Evolutionary conservation across 2,888 invertebrate genomes (phyloP).

Genomic region (Callimorpha dominula): DNA sequence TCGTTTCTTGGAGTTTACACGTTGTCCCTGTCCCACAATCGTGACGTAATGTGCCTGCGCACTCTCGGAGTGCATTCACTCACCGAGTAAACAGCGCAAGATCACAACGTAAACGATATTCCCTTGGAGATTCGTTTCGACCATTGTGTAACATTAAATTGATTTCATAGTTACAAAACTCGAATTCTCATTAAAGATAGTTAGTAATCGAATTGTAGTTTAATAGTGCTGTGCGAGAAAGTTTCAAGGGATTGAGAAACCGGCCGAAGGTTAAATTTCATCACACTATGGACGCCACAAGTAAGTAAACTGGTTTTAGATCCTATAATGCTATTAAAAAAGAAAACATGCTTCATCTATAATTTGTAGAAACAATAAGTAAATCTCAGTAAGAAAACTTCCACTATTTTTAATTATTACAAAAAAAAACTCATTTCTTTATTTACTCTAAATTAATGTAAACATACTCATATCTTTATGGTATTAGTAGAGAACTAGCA

Average conservation of each 20-base stretch:
- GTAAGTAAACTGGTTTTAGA: conserved; percentile 75
- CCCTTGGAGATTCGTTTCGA: conserved; percentile 17
- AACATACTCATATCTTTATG: conserved; percentile 1
- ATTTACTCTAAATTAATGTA: conserved; percentile 3
- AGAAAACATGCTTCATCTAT: conserved; percentile 14
- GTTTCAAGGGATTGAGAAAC: conserved; percentile 59
- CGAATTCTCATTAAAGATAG: conserved; percentile 11
- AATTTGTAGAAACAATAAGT: background rate
- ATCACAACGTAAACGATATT: conserved; percentile 57
- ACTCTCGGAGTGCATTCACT: conserved; percentile 78
- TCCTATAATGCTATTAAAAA: conserved; percentile 23
- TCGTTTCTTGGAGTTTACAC: conserved; percentile 42
- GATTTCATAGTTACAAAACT: conserved; percentile 17
- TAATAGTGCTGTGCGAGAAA: conserved; percentile 44
- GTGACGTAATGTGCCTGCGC: conserved; percentile 70
- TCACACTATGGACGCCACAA: conserved; percentile 83
- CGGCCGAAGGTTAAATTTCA: conserved; percentile 77
- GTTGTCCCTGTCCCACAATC: conserved; percentile 59
- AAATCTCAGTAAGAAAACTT: background rate
- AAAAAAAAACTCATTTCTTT: background rate
- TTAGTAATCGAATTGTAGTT: conserved; percentile 17
- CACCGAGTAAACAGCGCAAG: conserved; percentile 72
- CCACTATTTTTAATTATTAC: background rate
- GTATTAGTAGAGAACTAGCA: background rate
- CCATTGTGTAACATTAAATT: conserved; percentile 29